Conservation (phyloP, 2,888 invertebrate species). For the Blera fallax region DNA sequence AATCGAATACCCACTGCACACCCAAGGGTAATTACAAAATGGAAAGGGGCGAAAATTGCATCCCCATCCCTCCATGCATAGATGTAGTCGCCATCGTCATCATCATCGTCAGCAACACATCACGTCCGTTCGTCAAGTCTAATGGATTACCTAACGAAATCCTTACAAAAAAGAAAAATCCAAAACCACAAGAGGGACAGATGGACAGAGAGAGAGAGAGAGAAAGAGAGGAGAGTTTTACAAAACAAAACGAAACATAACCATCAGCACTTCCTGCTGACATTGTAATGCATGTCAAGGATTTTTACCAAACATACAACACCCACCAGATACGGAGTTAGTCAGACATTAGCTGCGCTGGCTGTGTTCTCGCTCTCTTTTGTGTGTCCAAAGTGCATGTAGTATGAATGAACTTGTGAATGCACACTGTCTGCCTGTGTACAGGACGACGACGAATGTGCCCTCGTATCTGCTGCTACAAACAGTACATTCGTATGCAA, state of each 20-base stretch:
- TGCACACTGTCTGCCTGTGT: constrained; percentile 43
- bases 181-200: background rate
- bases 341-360: constrained; percentile 56
- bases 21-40: constrained; percentile 60
- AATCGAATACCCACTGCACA: constrained; percentile 52
- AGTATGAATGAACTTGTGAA: constrained; percentile 67
- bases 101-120: constrained; percentile 66
- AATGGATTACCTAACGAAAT: constrained; percentile 68
- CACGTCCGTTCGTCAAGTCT: constrained; percentile 69
- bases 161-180: background rate
- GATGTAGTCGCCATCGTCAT: constrained; percentile 24
- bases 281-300: constrained; percentile 75
- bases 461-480: constrained; percentile 32
- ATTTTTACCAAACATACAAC: constrained; percentile 66
- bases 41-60: constrained; percentile 41
- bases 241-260: constrained; percentile 72
- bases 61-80: constrained; percentile 14
- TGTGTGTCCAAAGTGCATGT: constrained; percentile 60
- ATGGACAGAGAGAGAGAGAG: too few species aligned
- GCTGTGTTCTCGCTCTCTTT: constrained; percentile 25
- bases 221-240: constrained; percentile 5
- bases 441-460: constrained; percentile 31
- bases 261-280: constrained; percentile 74
- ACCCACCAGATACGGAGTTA: constrained; percentile 10
- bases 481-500: constrained; percentile 68